A percentile compares a stretch with the other conserved stretches of the same genome.
phyloP scores from a whole-genome alignment of 2,797 vertebrate species.

The Dallia pectoralis region DNA sequence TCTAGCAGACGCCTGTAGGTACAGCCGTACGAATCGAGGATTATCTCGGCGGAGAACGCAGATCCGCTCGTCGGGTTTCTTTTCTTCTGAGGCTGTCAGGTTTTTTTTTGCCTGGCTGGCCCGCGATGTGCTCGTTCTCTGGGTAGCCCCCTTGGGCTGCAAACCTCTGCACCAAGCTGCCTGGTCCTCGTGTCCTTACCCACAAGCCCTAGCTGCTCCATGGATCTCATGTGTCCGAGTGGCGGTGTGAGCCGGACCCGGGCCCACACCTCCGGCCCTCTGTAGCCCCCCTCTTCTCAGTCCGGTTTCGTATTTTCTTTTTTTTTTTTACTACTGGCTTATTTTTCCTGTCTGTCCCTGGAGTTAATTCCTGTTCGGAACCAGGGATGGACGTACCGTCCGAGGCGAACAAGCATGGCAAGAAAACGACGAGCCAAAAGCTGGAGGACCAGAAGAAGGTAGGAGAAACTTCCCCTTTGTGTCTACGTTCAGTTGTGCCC shows the following conservation, averaged over 20 bases:
- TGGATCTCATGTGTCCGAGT: slow-evolving; percentile 67
- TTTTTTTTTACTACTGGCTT: slow-evolving; percentile 38
- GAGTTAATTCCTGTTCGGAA: slow-evolving; percentile 67
- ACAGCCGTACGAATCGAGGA: background rate
- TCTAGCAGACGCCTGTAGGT: background rate
- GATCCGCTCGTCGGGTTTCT: background rate
- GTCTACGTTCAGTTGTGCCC: background rate
- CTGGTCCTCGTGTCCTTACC: background rate
- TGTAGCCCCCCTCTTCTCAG: slow-evolving; percentile 44
- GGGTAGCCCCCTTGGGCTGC: slow-evolving; percentile 13
- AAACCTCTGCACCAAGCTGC: background rate
- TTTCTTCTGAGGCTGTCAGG: background rate
- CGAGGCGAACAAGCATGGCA: slow-evolving; percentile 92
- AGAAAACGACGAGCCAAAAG: slow-evolving; percentile 94
- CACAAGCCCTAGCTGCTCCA: slow-evolving; percentile 39
- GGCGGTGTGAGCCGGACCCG: slow-evolving; percentile 61
- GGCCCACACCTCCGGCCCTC: slow-evolving; percentile 59
- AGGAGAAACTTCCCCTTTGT: slow-evolving; percentile 44
- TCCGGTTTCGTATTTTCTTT: slow-evolving; percentile 17
- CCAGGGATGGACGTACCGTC: slow-evolving; percentile 93
- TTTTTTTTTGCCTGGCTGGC: background rate
- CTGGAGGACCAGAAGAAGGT: slow-evolving; percentile 99
- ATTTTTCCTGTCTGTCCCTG: slow-evolving; percentile 43
- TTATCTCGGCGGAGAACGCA: background rate
- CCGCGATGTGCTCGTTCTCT: slow-evolving; percentile 15